phyloP scores from a whole-genome alignment of 2,888 invertebrate genomes.

The Parelbella ahira region DNA sequence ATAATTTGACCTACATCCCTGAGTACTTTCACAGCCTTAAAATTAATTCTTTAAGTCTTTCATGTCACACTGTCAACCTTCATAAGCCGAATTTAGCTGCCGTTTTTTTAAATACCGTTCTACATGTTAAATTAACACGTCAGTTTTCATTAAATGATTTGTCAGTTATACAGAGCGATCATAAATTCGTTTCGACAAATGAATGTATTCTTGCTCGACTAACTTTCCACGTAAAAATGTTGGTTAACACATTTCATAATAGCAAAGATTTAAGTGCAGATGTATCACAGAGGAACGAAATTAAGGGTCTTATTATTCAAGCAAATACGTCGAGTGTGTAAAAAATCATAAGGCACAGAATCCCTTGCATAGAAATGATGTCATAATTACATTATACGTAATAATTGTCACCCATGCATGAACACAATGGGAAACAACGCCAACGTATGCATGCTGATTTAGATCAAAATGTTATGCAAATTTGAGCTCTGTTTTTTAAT shows the following conservation, averaged over 20 bases:
- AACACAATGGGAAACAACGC: constrained; percentile 45
- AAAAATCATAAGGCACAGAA: constrained; percentile 14
- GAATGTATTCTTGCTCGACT: background rate
- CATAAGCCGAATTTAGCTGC: constrained; percentile 12
- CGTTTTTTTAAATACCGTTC: constrained; percentile 12
- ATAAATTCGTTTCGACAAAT: constrained; percentile 23
- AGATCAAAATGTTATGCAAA: background rate
- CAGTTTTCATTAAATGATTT: constrained; percentile 18
- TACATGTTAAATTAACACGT: constrained; percentile 29
- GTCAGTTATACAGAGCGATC: constrained; percentile 9
- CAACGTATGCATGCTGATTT: constrained; percentile 1
- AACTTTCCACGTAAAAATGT: constrained; percentile 19
- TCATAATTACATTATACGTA: constrained; percentile 30
- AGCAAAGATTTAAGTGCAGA: no score
- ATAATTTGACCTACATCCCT: constrained; percentile 3
- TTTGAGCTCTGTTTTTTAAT: no score
- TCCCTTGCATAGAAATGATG: constrained; percentile 12
- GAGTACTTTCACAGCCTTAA: background rate
- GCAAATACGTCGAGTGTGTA: constrained; percentile 3
- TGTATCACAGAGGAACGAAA: constrained; percentile 8
- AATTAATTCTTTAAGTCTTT: constrained; percentile 9
- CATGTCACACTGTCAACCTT: constrained; percentile 6
- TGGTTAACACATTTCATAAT: constrained; percentile 12
- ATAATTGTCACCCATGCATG: constrained; percentile 52
- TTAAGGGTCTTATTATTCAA: background rate